Evolutionary conservation across 2,113 vertebrate species (phyloP), one percentile per base, ranked within the genome.

Genomic region (Noctilio leporinus): DNA sequence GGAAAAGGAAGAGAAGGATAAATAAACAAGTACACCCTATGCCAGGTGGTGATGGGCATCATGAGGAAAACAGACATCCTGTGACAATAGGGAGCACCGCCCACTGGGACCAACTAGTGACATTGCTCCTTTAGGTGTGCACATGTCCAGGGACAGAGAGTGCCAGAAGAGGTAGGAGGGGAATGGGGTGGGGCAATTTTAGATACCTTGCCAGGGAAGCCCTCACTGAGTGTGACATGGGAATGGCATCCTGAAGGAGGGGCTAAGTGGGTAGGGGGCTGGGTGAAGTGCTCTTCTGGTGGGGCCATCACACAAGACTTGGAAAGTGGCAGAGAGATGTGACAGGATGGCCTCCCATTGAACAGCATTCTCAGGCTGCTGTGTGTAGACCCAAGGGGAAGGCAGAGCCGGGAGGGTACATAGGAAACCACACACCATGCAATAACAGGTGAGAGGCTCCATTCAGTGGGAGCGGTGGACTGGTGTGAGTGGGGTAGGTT

Each of bases 401-500:
- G 40, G 19, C 49, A 55, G 67, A 51, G 47, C 8, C 53, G 30
- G 10, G 49, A 70, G 65, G 4, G 7, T 17, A 4, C 10, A 0
- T 9, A 6, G 57, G 22, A 65, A 45, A 35, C 16, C 10, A 45
- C 14, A 76, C 6, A 9, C 38, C 5, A 10, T 43, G 16, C 35
- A 40, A 26, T 0, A 19, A 38, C 15, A 43, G 38, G 30, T 19
- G 38, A 30, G 24, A 45, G 38, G 15, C 38, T 62, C 15, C 30
- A 8, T 15, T 5, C 11, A 26, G 4, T 49, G 38, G 30, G 40
- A 7, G 24, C 7, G 0, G 53, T 6, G 1, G 30, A 17, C 26
- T 30, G 2, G 2, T 16, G 30, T 26, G 16, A 10, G 30, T 3
- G 7, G 38, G n/a, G 45, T 1, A 2, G 30, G 17, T 30, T 9